Evolutionary conservation across 2,888 invertebrate genomes (phyloP), one percentile per base, ranked within the genome.

Genomic region (Patella caerulea): DNA sequence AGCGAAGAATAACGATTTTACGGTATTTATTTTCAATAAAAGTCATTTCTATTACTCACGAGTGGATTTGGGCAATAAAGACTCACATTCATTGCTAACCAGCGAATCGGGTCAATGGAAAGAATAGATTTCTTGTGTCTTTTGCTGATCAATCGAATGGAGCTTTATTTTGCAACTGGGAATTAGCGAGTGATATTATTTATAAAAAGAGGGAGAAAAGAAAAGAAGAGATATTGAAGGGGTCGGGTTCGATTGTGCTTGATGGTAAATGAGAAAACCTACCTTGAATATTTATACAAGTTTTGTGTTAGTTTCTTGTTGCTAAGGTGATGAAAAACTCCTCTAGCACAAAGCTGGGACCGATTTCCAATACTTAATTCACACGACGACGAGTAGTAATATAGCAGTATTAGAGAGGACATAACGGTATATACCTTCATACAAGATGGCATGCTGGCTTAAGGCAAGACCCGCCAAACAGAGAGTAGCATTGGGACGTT

Each of bases 211-310:
- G 65, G 65, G 65, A 19, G 65, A 65, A 65, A 65, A 65, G 65
- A 65, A 24, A 65, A 19, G 65, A 19, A 24, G 65, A 24, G 24
- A 24, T 65, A 65, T 65, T 65, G 65, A 65, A 65, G 65, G 65
- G 65, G 19, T 24, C 19, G 24, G 24, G 11, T 65, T 65, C 65
- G 65, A 65, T 65, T 65, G 19, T 24, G 19, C 19, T 65, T 65
- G 65, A 65, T 24, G 24, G 45, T 45, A 65, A 24, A 24, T 65
- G 19, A 65, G 65, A 65, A 65, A 24, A 24, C 24, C 65, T 65
- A 65, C 65, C 65, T 65, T 65, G 65, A 65, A 65, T 65, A 65
- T 65, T 65, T 65, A 65, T 65, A 65, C 65, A 65, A 65, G 65
- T 65, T 65, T 65, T 65, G 19, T 65, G 24, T 65, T 65, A 65